A percentile compares a stretch with the other conserved stretches of the same genome.
Evolutionary conservation across 1,140 invertebrate species (phyloP).

Genomic region (Reticulitermes speratus): DNA sequence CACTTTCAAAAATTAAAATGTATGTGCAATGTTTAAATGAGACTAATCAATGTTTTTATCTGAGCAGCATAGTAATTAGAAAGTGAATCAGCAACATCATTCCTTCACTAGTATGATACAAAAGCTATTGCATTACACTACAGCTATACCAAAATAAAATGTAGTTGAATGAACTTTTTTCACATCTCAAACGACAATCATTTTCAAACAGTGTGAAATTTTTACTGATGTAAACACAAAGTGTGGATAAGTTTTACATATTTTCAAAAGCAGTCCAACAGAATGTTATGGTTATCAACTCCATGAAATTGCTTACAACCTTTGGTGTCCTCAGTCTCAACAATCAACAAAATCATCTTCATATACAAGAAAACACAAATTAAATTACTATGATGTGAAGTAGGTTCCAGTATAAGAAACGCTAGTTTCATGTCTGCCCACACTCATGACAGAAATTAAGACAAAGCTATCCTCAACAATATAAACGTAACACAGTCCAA

Average conservation of each 20-base stretch:
- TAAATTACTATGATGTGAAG: not conserved
- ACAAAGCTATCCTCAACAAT: too few relatives aligned
- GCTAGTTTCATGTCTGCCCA: not conserved
- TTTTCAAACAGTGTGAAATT: not conserved
- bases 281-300: not conserved
- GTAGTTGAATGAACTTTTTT: not conserved
- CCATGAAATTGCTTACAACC: not conserved
- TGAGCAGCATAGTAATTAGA: not conserved
- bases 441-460: not conserved
- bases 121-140: too few relatives aligned
- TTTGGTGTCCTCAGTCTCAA: constrained; percentile 17
- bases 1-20: not conserved
- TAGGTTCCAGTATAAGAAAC: not conserved
- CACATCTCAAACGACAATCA: not conserved
- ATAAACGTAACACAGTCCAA: too few relatives aligned
- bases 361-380: not conserved
- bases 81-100: not conserved
- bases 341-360: not conserved
- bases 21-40: not conserved
- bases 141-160: not conserved
- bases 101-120: too few relatives aligned
- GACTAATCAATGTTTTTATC: not conserved
- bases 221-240: too few relatives aligned
- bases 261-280: too few relatives aligned
- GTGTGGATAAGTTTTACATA: too few relatives aligned